These are phyloP conservation scores for Brachionus manjavacas DNA, from an alignment of 1,140 invertebrate genomes.

Conservation along the genomic window DNA sequence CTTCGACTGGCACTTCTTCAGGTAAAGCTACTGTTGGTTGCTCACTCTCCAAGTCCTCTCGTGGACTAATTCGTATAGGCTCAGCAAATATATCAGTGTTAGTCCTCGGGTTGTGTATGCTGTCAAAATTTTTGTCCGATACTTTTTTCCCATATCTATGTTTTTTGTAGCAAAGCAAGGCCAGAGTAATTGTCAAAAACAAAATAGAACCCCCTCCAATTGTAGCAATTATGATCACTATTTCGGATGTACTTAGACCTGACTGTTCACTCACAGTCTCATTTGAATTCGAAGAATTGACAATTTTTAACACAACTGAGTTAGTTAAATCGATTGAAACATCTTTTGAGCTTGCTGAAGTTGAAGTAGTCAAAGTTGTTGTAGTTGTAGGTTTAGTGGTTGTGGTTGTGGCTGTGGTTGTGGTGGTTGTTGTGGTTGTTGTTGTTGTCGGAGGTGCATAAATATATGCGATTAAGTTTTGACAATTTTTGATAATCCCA, in stretches of 20 bases:
- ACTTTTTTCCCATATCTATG: background rate
- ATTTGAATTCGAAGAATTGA: background rate
- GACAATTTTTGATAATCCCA: background rate
- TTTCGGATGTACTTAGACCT: background rate
- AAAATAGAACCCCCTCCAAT: background rate
- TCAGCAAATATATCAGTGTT: too few species aligned
- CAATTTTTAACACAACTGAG: background rate
- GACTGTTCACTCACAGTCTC: background rate
- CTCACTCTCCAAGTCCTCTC: background rate
- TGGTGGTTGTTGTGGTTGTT: background rate
- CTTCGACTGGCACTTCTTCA: background rate
- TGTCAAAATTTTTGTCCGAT: background rate
- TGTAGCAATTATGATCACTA: conserved; percentile 18
- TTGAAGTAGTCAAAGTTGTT: background rate
- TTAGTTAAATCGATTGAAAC: background rate
- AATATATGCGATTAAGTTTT: background rate
- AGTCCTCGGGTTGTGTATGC: background rate
- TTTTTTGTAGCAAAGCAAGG: conserved; percentile 11
- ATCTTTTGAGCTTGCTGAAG: background rate
- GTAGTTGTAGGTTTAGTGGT: background rate
- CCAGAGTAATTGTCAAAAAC: background rate
- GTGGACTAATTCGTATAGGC: background rate
- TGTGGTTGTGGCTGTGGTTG: background rate
- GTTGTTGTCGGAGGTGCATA: background rate
- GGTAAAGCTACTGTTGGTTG: too few species aligned